Conservation (phyloP, 2,113 vertebrate species). For the Octodon degus region DNA sequence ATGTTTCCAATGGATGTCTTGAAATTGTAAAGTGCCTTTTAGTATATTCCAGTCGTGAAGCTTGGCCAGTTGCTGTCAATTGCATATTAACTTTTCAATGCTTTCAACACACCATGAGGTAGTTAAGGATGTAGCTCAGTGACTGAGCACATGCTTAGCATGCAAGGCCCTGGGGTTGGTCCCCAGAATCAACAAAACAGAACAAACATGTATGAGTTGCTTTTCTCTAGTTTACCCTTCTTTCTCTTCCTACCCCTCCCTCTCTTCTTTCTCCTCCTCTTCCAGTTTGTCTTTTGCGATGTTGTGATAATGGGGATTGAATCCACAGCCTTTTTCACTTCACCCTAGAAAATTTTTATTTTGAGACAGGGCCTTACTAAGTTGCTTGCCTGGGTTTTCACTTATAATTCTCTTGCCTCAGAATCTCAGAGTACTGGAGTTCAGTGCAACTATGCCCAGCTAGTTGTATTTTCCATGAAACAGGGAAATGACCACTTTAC, state of each 20-base stretch:
- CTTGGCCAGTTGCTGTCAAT: background rate
- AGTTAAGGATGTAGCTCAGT: background rate
- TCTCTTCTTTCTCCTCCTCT: background rate
- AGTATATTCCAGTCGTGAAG: background rate
- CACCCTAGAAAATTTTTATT: background rate
- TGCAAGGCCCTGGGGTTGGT: background rate
- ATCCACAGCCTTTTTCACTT: background rate
- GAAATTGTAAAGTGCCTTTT: background rate
- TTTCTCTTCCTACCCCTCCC: background rate
- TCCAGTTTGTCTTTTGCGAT: background rate
- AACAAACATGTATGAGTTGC: background rate
- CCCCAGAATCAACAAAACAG: background rate
- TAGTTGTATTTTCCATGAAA: constrained; percentile 10
- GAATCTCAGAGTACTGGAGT: background rate
- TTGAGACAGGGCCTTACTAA: background rate
- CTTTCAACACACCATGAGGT: background rate
- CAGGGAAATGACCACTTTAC: background rate
- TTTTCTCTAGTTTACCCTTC: constrained; percentile 21
- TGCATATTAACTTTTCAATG: background rate
- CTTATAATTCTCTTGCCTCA: background rate
- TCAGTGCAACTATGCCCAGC: background rate
- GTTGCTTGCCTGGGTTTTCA: background rate
- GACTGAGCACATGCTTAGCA: background rate
- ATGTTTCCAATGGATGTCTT: background rate
- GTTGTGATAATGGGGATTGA: background rate